phyloP scores from a whole-genome alignment of 2,888 invertebrate species.

The Argynnis bischoffii region DNA sequence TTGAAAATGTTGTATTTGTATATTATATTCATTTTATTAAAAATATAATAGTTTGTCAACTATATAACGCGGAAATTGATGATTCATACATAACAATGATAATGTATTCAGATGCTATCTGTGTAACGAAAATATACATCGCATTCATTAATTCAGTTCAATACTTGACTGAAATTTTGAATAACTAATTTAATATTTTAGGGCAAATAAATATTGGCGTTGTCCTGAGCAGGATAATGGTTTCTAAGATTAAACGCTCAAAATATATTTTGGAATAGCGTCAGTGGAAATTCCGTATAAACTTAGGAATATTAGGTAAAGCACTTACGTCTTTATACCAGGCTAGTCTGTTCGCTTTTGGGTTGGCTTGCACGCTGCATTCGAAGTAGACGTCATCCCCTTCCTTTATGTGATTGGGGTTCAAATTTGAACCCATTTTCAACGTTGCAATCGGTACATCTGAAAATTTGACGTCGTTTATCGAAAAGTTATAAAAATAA shows the following conservation, averaged over 20 bases:
- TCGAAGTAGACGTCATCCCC: conserved; percentile 96
- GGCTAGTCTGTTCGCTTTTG: conserved; percentile 89
- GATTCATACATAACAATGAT: too few relatives aligned
- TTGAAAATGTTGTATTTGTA: too few relatives aligned
- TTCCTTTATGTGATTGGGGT: conserved; percentile 90
- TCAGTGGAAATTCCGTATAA: neutral
- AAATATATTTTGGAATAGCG: neutral
- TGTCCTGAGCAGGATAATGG: neutral
- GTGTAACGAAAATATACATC: too few relatives aligned
- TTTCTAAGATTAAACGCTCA: neutral
- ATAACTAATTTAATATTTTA: conserved; percentile 5
- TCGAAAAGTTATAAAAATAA: neutral
- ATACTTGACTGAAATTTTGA: neutral
- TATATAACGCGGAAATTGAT: too few relatives aligned
- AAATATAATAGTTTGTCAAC: too few relatives aligned
- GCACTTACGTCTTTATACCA: conserved; percentile 89
- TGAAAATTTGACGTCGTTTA: conserved; percentile 58
- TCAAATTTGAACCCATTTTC: conserved; percentile 91
- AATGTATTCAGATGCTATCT: too few relatives aligned
- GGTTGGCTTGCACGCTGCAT: conserved; percentile 94
- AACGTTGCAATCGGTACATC: conserved; percentile 92
- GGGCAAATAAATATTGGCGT: neutral
- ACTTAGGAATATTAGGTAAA: neutral
- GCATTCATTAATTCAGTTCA: too few relatives aligned
- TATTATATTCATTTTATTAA: too few relatives aligned